Evolutionary conservation across 1,140 invertebrate genomes (phyloP), one percentile per base, ranked within the genome.

Genomic region (Tetramorium parvispinum): DNA sequence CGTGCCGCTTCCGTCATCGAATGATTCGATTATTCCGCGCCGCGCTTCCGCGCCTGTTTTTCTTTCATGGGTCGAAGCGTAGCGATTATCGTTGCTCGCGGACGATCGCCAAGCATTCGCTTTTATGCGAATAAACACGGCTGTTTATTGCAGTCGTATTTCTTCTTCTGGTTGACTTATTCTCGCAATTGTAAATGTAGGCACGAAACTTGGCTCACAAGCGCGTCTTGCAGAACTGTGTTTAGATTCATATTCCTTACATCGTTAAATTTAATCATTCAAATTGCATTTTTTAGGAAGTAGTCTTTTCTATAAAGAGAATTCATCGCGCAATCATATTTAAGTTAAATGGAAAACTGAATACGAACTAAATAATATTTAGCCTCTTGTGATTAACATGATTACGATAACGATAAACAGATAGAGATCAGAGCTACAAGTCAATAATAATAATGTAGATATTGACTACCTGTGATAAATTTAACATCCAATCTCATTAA

Each of bases 1-100:
- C 68, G 75, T 51, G 18, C 24, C 46, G 55, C 68, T 75, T 82
- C 88, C 88, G 88, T 89, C 88, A 89, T 89, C 88, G 78, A 89
- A 87, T 87, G 57, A 85, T 51, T 59, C 53, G 85, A 76, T 86
- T 83, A 70, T 63, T 37, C 70, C 57, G 13, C 6, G 37, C 16
- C n/a, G 51, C 27, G 63, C 68, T 89, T 85, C 73, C 49, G 21
- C 68, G 43, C 55, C 51, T 51, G 13, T 53, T 21, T 51, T 66
- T 66, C 27, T 11, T 11, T 24, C 59, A 8, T 4, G n/a, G 37
- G 11, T 27, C 55, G 32, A 49, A 85, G 16, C 27, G 40, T 24
- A 13, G 24, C 18, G 40, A 63, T 57, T 46, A 77, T 32, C 27
- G 43, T 18, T 27, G 3, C 18, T 37, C 43, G n/a, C 43, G 10